Conservation (phyloP, 2,888 invertebrate species). For the Apoderus coryli region DNA sequence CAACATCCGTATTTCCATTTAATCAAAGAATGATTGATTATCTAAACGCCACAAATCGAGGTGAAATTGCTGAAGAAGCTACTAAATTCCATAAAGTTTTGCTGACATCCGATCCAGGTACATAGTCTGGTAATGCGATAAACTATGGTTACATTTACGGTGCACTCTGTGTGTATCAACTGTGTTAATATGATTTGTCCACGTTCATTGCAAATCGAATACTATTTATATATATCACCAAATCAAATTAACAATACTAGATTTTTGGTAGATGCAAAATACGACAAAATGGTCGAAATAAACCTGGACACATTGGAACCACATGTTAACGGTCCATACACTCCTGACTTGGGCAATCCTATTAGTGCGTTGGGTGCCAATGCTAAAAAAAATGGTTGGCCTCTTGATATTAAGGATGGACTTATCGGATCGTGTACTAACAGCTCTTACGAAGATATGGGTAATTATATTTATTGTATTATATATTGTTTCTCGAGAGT, state of each 20-base stretch:
- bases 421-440: conserved; percentile 99
- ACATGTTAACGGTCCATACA: conserved; percentile 98
- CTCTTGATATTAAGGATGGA: conserved; percentile 82
- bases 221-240: too few relatives aligned
- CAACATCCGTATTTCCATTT: conserved; percentile 95
- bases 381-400: conserved; percentile 89
- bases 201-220: too few relatives aligned
- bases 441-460: conserved; percentile 99
- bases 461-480: too few relatives aligned
- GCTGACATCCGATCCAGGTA: conserved; percentile 59
- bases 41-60: conserved; percentile 70
- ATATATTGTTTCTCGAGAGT: too few relatives aligned
- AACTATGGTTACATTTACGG: too few relatives aligned
- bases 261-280: conserved; percentile 60
- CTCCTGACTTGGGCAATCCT: conserved; percentile 94
- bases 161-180: too few relatives aligned
- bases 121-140: conserved; percentile 66
- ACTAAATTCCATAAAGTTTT: conserved; percentile 52
- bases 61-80: conserved; percentile 57
- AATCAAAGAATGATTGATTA: conserved; percentile 91
- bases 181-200: too few relatives aligned
- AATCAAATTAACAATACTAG: too few relatives aligned
- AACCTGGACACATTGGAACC: conserved; percentile 87
- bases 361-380: conserved; percentile 77
- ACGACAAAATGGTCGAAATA: conserved; percentile 85